Base-by-base conservation (phyloP, 2,797 vertebrate species). In the Cuculus canorus region DNA sequence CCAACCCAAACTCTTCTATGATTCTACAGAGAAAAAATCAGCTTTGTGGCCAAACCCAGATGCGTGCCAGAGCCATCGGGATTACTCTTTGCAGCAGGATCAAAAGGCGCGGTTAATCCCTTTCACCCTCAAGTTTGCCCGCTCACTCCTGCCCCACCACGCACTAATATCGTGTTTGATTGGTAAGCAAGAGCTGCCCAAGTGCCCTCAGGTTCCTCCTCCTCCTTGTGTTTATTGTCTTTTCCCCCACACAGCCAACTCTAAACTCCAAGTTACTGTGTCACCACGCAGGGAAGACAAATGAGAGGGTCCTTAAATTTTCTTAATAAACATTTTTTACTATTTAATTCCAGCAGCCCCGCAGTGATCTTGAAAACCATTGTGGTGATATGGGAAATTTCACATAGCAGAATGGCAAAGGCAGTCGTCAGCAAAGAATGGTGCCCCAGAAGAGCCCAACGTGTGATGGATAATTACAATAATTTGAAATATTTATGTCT, bases 61-160 rank as follows among this genome's bases (percentile, higher is more conserved):
- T 1, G 0, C 0, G 3, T 56, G 28, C 35, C 37, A 45, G 39
- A 64, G 37, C 35, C 43, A 50, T 5, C 0, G 0, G 15, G 27
- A 6, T 7, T 25, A 27, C 4, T 1, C 1, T 13, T 30, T 19
- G 21, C 24, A 73, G 25, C 48, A 39, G 39, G 39, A 39, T 39
- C 39, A 39, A 39, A 45, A n/a, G 17, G 5, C 28, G 22, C 23
- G 17, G 47, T 35, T 37, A 48, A 48, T 41, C 35, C 39, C 33
- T 12, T 5, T 5, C 9, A 1, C 7, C 9, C 16, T 19, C 17
- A 22, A 18, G 12, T 33, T 47, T 60, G 15, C 54, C 22, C 3
- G 11, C 60, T 41, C 39, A 35, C 17, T 90, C 66, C 66, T 65
- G 35, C n/a, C 45, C 14, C 11, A 0, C 11, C 22, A 10, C 27